Evolutionary conservation across 2,797 vertebrate species (phyloP).

Genomic region (Sylvilagus floridanus): DNA sequence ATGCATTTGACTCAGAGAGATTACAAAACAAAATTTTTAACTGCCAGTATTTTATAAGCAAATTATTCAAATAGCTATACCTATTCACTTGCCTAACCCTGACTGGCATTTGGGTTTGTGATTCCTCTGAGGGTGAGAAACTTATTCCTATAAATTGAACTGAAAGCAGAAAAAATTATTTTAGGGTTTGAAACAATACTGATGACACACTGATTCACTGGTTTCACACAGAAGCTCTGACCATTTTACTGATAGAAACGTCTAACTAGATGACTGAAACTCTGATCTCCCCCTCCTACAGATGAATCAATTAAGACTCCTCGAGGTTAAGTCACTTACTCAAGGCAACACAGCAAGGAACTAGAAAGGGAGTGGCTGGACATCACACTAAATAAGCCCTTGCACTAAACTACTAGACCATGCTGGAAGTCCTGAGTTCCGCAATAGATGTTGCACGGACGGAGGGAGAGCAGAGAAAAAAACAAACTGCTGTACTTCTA

Average conservation of each 20-base stretch:
- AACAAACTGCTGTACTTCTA: neutral
- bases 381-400: neutral
- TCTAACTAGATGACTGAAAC: neutral
- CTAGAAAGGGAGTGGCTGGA: neutral
- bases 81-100: neutral
- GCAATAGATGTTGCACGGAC: neutral
- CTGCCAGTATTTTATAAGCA: constrained; percentile 1
- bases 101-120: neutral
- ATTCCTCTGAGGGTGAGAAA: neutral
- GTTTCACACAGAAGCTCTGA: neutral
- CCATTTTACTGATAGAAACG: neutral
- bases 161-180: neutral
- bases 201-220: neutral
- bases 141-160: neutral
- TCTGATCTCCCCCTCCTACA: neutral
- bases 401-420: neutral
- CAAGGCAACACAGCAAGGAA: neutral
- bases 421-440: neutral
- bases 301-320: neutral
- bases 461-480: constrained; percentile 2
- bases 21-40: constrained; percentile 27
- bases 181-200: neutral
- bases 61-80: neutral
- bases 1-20: neutral
- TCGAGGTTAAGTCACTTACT: neutral